Evolutionary conservation across 1,140 invertebrate species (phyloP).

Genomic region (Cydia amplana): DNA sequence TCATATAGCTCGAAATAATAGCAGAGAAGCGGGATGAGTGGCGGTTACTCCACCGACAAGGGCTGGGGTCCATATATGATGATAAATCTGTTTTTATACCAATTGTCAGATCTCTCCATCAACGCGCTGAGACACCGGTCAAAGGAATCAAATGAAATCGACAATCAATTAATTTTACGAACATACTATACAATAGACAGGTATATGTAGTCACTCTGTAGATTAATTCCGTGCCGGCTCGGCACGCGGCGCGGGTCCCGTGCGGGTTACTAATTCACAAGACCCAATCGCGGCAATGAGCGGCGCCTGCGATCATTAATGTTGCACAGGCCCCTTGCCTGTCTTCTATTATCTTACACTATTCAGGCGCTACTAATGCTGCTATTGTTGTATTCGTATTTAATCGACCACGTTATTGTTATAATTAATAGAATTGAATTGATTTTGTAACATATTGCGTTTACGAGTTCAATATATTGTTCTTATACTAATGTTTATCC

Average conservation of each 20-base stretch:
- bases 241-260: slow-evolving; percentile 22
- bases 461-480: too few species aligned
- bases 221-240: slow-evolving; percentile 41
- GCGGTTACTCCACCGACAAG: too few species aligned
- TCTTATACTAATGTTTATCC: too few species aligned
- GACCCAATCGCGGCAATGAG: slow-evolving; percentile 42
- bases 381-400: neutral
- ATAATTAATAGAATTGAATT: neutral
- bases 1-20: too few species aligned
- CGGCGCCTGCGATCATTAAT: slow-evolving; percentile 41
- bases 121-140: neutral
- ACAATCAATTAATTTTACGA: slow-evolving; percentile 6
- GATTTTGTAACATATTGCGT: too few species aligned
- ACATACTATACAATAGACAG: neutral
- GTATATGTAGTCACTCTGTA: slow-evolving; percentile 34
- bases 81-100: too few species aligned
- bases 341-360: slow-evolving; percentile 38
- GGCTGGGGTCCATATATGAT: too few species aligned
- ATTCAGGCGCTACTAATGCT: slow-evolving; percentile 18
- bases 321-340: slow-evolving; percentile 39
- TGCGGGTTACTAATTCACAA: slow-evolving; percentile 42
- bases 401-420: neutral
- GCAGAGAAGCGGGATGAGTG: too few species aligned
- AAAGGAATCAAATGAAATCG: neutral
- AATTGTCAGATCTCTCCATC: too few species aligned